Conservation (phyloP, 2,888 invertebrate species). For the Dynastes maya region DNA sequence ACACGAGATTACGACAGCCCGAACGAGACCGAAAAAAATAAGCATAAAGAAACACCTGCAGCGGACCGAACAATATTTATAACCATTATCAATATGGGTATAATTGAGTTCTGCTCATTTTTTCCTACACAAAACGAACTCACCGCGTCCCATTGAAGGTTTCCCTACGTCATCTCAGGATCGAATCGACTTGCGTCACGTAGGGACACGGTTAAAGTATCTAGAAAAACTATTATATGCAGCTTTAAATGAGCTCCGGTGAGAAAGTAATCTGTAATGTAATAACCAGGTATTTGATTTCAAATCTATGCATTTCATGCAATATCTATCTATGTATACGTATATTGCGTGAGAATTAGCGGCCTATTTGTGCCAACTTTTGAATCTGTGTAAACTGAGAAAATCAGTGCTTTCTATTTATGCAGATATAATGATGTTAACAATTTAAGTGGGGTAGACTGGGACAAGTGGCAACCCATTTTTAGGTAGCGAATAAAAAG, state of each 20-base stretch:
- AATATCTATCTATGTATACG: too few species aligned
- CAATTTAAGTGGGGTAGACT: too few species aligned
- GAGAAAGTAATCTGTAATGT: conserved; percentile 3
- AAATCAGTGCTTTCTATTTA: too few species aligned
- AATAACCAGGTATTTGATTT: neutral
- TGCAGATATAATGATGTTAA: too few species aligned
- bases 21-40: conserved; percentile 26
- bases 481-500: too few species aligned
- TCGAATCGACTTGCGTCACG: neutral
- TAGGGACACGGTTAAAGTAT: neutral
- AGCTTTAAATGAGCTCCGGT: neutral
- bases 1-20: neutral
- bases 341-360: too few species aligned
- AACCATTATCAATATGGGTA: conserved; percentile 35
- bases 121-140: neutral
- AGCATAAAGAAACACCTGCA: conserved; percentile 31
- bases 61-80: conserved; percentile 32
- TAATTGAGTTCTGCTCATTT: conserved; percentile 25
- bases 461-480: too few species aligned
- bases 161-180: too few species aligned
- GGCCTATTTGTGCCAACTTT: too few species aligned
- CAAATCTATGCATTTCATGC: neutral
- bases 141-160: neutral
- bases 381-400: too few species aligned
- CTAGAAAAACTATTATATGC: neutral